A percentile compares a stretch with the other conserved stretches of the same genome.
These are phyloP conservation scores for Sebastes wilsoni DNA, from an alignment of 2,797 vertebrate species.

Conservation along the genomic window DNA sequence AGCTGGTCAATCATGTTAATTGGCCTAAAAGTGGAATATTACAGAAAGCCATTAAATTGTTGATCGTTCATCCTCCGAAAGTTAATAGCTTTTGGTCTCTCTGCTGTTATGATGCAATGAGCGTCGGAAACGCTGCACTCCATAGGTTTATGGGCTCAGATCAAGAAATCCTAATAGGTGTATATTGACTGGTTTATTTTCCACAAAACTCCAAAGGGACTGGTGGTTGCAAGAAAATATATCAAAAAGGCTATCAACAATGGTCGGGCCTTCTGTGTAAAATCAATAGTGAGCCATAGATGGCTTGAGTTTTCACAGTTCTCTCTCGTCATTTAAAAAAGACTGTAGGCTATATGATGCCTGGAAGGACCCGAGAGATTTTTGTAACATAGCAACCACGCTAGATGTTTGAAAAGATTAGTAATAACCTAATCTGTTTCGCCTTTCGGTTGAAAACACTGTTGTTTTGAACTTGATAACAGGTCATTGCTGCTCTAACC, in stretches of 20 bases:
- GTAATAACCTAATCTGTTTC: conserved; percentile 89
- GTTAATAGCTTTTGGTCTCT: conserved; percentile 67
- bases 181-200: conserved; percentile 98
- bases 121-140: conserved; percentile 88
- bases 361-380: conserved; percentile 87
- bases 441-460: conserved; percentile 87
- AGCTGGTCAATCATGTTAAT: conserved; percentile 95
- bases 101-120: conserved; percentile 96
- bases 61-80: conserved; percentile 62
- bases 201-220: conserved; percentile 92
- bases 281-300: conserved; percentile 99
- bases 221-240: conserved; percentile 95
- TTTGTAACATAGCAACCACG: conserved; percentile 90
- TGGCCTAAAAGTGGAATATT: conserved; percentile 87
- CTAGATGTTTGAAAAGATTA: conserved; percentile 92
- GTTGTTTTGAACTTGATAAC: conserved; percentile 46
- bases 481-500: conserved; percentile 33
- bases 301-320: conserved; percentile 99
- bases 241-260: conserved; percentile 99
- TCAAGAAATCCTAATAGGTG: conserved; percentile 99
- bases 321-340: conserved; percentile 99
- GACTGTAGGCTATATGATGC: conserved; percentile 88
- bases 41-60: conserved; percentile 75
- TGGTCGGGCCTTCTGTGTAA: conserved; percentile 96
- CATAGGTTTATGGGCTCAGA: conserved; percentile 95